These are phyloP conservation scores for Drosophila repletoides DNA, from an alignment of 1,140 invertebrate genomes.

Conservation along the genomic window DNA sequence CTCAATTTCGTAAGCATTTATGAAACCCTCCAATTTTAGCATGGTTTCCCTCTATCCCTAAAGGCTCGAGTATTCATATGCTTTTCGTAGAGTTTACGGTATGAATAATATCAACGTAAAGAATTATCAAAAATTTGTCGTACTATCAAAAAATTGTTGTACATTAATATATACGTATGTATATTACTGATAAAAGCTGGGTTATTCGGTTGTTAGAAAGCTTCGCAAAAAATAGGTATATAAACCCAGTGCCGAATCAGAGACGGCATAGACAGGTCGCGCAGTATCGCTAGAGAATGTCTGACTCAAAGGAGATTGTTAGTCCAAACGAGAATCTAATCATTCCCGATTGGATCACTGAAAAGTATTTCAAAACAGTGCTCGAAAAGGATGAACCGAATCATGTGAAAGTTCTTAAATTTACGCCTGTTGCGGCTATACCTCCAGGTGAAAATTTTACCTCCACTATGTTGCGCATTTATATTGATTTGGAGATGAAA, in stretches of 20 bases:
- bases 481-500: conserved; percentile 60
- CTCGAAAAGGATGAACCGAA: conserved; percentile 79
- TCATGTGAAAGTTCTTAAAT: conserved; percentile 57
- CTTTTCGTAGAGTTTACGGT: too few relatives aligned
- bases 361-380: conserved; percentile 77
- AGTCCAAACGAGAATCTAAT: conserved; percentile 66
- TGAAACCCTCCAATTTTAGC: too few relatives aligned
- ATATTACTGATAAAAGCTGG: conserved; percentile 8
- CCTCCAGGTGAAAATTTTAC: conserved; percentile 69
- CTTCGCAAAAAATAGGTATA: background rate
- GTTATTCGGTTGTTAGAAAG: conserved; percentile 4
- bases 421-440: conserved; percentile 64
- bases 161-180: background rate
- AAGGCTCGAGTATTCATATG: too few relatives aligned
- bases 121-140: background rate
- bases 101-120: background rate
- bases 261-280: background rate
- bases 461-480: conserved; percentile 61
- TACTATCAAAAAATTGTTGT: background rate
- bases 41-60: too few relatives aligned
- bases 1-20: too few relatives aligned
- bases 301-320: conserved; percentile 27
- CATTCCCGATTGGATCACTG: conserved; percentile 82
- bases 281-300: background rate
- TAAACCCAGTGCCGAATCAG: background rate